Base-by-base conservation (phyloP, 2,888 invertebrate species). In the Nezara viridula region DNA sequence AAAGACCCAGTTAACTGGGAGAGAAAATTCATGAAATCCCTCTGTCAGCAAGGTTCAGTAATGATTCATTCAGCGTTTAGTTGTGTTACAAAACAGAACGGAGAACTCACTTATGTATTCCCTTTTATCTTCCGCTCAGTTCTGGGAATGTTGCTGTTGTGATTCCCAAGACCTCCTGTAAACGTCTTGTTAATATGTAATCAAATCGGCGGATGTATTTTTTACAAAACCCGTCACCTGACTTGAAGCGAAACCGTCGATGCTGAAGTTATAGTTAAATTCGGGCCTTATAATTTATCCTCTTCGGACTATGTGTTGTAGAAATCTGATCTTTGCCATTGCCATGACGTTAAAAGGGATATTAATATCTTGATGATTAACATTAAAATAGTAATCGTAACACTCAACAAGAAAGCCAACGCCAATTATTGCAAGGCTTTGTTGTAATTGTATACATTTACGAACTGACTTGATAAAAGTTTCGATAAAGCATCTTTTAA, bases 61-160 rank as follows among this genome's bases (percentile, higher is more conserved):
- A 81, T 47, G 81, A 81, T 81, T 81, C 81, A 81, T 81, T 44
- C 81, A 44, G 81, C 81, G 81, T 81, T 81, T 81, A 81, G 81
- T 81, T 81, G 40, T 81, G 81, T 81, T 81, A 81, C 24, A 47
- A 81, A 81, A 81, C 81, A 81, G 44, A 14, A 3, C 12, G 44
- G 44, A 24, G 44, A n/a, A 81, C 24, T 44, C 81, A 14, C 81
- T 81, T 81, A 81, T 44, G 47, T 44, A 81, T 81, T 81, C 81
- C 81, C 81, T 81, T 81, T 81, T n/a, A 44, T 44, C 12, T 40
- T 24, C 21, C 77, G 40, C n/a, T 6, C 81, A 3, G 12, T 81
- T 81, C 81, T 81, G 44, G 81, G 81, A 81, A 81, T n/a, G 44
- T 44, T 24, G 7, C 44, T 44, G 81, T 81, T 81, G 81, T 81